Conservation (phyloP, 2,888 invertebrate genomes). For the Tiliacea aurago region DNA sequence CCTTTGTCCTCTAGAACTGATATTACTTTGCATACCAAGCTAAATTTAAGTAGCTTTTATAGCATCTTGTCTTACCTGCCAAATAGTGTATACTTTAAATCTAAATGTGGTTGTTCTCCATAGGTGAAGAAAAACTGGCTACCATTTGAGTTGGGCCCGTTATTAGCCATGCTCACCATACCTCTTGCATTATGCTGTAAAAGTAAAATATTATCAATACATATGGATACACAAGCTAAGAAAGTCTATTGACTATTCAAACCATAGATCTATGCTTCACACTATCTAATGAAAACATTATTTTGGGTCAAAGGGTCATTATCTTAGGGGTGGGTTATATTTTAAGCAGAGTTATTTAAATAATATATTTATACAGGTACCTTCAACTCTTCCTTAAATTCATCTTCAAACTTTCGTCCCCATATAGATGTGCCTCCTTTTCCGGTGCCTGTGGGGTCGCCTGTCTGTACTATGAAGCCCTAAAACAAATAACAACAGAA, state of each 20-base stretch:
- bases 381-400: constrained; percentile 98
- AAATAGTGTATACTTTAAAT: constrained; percentile 99
- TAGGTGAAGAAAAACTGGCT: constrained; percentile 99
- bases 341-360: not conserved
- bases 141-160: constrained; percentile 99
- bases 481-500: constrained; percentile 92
- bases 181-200: constrained; percentile 96
- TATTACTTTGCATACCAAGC: not conserved
- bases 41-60: not conserved
- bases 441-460: constrained; percentile 97
- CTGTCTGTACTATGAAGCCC: constrained; percentile 96
- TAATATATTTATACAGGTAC: constrained; percentile 71
- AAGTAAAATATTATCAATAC: constrained; percentile 16
- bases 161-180: constrained; percentile 99
- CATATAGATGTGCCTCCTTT: constrained; percentile 99
- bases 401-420: constrained; percentile 99
- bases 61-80: constrained; percentile 93
- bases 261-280: not conserved
- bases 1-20: not conserved
- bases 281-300: not conserved
- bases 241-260: not conserved
- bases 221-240: not conserved
- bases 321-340: not conserved
- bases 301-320: not conserved
- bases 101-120: constrained; percentile 97